Evolutionary conservation across 2,888 invertebrate genomes (phyloP).

Genomic region (Eupithecia centaureata): DNA sequence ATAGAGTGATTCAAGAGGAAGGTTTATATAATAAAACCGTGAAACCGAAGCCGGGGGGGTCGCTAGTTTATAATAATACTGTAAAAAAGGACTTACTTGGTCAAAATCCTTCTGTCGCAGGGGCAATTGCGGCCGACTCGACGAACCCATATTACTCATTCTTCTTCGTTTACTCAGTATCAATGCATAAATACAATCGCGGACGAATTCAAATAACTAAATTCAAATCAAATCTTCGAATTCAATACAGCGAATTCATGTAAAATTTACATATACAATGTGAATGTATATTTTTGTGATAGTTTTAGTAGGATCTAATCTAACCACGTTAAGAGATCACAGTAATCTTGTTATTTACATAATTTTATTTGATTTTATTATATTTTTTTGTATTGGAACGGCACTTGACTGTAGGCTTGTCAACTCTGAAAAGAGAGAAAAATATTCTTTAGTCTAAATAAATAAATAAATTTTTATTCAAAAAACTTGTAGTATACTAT

Average conservation of each 20-base stretch:
- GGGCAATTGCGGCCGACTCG: constrained; percentile 78
- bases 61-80: too few species aligned
- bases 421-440: constrained; percentile 63
- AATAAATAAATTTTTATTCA: too few species aligned
- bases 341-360: constrained; percentile 52
- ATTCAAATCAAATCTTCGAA: constrained; percentile 18
- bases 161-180: constrained; percentile 46
- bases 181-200: constrained; percentile 47
- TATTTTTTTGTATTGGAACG: constrained; percentile 51
- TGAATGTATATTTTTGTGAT: neutral
- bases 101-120: constrained; percentile 91
- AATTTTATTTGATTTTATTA: constrained; percentile 59
- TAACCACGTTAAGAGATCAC: constrained; percentile 71
- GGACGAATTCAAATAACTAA: constrained; percentile 17
- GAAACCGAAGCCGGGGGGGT: too few species aligned
- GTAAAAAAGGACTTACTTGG: constrained; percentile 71
- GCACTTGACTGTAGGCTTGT: constrained; percentile 51
- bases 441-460: constrained; percentile 7
- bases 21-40: too few species aligned
- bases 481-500: too few species aligned
- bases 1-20: too few species aligned
- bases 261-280: constrained; percentile 18
- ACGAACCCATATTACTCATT: constrained; percentile 64
- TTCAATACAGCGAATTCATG: constrained; percentile 1
- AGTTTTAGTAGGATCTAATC: constrained; percentile 44